Conservation (phyloP, 2,888 invertebrate species). For the Diogma glabrata region DNA sequence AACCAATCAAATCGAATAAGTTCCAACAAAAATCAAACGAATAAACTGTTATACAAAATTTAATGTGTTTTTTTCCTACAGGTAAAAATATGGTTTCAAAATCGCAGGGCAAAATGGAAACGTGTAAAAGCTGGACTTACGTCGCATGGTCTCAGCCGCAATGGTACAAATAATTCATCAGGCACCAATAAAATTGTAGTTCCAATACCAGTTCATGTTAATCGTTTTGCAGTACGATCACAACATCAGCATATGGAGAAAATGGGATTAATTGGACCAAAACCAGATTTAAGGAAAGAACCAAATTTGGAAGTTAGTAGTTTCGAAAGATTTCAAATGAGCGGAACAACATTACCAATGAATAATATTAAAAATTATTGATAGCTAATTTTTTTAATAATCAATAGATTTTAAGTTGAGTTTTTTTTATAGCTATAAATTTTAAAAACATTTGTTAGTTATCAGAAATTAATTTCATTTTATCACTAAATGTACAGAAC, state of each 20-base stretch:
- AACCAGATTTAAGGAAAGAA: slow-evolving; percentile 36
- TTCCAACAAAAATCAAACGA: too few relatives aligned
- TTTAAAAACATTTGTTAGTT: too few relatives aligned
- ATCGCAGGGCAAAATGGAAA: slow-evolving; percentile 95
- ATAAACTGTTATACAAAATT: too few relatives aligned
- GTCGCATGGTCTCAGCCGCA: slow-evolving; percentile 40
- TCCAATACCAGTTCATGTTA: slow-evolving; percentile 94
- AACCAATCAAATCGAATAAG: too few relatives aligned
- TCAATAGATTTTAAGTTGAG: too few relatives aligned
- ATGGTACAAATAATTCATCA: slow-evolving; percentile 35
- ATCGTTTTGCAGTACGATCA: slow-evolving; percentile 81
- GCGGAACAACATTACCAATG: too few relatives aligned
- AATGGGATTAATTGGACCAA: slow-evolving; percentile 39
- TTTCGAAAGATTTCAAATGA: slow-evolving; percentile 31
- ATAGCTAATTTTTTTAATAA: too few relatives aligned
- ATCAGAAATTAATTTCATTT: too few relatives aligned
- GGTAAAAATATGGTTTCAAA: slow-evolving; percentile 98
- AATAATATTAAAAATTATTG: too few relatives aligned
- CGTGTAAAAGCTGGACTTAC: slow-evolving; percentile 85
- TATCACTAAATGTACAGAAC: too few relatives aligned
- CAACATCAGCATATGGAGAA: slow-evolving; percentile 91
- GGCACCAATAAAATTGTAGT: slow-evolving; percentile 79
- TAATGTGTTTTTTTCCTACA: too few relatives aligned
- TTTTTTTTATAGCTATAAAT: too few relatives aligned
- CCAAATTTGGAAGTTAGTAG: slow-evolving; percentile 28